A percentile compares a stretch with the other conserved stretches of the same genome.
phyloP scores from a whole-genome alignment of 2,797 vertebrate genomes.

The Paratrypauchen microcephalus region DNA sequence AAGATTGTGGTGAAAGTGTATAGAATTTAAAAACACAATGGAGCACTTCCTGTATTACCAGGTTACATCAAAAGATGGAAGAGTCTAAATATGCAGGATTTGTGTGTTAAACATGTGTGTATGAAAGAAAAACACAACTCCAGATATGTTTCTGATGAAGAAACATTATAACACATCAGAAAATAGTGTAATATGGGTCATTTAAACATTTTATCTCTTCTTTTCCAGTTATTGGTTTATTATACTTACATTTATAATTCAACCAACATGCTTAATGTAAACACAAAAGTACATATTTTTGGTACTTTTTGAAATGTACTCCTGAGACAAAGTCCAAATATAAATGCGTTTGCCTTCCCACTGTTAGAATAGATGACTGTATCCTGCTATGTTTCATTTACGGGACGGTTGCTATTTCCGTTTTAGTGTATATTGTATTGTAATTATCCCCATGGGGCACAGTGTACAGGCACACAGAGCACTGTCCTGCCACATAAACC shows the following conservation, averaged over 20 bases:
- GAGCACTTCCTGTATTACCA: too few relatives aligned
- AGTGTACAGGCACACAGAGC: conserved; percentile 15
- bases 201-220: too few relatives aligned
- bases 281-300: background rate
- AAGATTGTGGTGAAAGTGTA: too few relatives aligned
- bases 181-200: too few relatives aligned
- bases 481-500: conserved; percentile 61
- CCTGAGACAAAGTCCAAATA: background rate
- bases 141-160: too few relatives aligned
- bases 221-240: too few relatives aligned
- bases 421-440: conserved; percentile 29
- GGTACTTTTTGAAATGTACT: background rate
- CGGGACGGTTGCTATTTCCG: conserved; percentile 15
- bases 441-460: conserved; percentile 34
- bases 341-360: background rate
- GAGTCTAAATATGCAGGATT: too few relatives aligned
- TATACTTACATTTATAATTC: background rate
- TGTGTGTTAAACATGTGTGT: too few relatives aligned
- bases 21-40: too few relatives aligned
- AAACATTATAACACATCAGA: too few relatives aligned
- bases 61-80: too few relatives aligned
- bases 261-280: background rate
- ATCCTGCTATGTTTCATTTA: conserved; percentile 20
- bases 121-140: too few relatives aligned
- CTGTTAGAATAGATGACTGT: conserved; percentile 5